Evolutionary conservation across 2,113 vertebrate genomes (phyloP).

Genomic region (Oplegnathus fasciatus): DNA sequence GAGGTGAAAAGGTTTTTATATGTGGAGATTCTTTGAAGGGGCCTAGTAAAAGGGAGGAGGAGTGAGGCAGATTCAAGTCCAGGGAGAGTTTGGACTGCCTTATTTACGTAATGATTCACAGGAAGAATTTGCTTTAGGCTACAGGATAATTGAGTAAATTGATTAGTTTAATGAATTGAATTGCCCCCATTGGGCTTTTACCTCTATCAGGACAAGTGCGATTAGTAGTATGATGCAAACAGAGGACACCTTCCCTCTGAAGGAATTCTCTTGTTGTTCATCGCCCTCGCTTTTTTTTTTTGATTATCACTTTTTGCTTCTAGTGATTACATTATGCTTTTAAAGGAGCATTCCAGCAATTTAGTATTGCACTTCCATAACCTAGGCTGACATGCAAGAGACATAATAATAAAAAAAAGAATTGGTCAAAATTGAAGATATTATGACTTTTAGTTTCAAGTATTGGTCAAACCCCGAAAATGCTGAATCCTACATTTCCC

Average conservation of each 20-base stretch:
- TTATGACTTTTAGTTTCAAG: background rate
- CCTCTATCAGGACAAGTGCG: background rate
- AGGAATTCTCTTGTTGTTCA: background rate
- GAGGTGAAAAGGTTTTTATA: conserved; percentile 72
- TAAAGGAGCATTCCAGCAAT: conserved; percentile 4
- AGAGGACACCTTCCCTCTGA: background rate
- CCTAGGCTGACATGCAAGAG: background rate
- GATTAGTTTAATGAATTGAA: conserved; percentile 31
- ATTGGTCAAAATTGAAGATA: background rate
- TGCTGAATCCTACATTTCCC: background rate
- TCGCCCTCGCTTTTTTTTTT: background rate
- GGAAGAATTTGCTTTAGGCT: conserved; percentile 4
- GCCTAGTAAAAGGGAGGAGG: conserved; percentile 60
- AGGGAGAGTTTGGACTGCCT: conserved; percentile 18
- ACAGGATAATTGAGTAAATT: conserved; percentile 27
- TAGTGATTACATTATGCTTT: background rate
- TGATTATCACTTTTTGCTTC: background rate
- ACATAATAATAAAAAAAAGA: background rate
- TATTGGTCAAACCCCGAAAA: background rate
- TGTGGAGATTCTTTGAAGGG: conserved; percentile 74
- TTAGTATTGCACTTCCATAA: background rate
- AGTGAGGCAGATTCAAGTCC: conserved; percentile 31
- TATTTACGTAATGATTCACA: conserved; percentile 42
- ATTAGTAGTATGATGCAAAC: background rate
- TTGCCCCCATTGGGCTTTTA: conserved; percentile 2